phyloP scores from a whole-genome alignment of 2,113 vertebrate genomes.

The Prinia subflava region DNA sequence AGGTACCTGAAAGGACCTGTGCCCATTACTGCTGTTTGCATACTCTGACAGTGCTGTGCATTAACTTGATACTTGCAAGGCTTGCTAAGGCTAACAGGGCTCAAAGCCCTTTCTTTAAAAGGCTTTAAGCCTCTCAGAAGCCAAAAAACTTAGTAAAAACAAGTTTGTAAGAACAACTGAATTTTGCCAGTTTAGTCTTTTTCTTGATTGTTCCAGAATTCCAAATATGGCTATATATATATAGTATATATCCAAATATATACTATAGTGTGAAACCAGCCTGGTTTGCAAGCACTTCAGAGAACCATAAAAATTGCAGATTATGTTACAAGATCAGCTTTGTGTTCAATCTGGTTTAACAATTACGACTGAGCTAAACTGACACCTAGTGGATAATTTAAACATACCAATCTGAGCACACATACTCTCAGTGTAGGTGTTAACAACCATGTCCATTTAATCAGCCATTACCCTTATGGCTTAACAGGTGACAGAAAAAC shows the following conservation, averaged over 20 bases:
- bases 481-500: neutral
- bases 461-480: neutral
- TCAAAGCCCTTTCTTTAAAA: neutral
- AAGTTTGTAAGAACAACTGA: neutral
- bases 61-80: neutral
- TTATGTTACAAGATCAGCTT: neutral
- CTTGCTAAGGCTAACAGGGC: neutral
- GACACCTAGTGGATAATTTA: slow-evolving; percentile 41
- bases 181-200: neutral
- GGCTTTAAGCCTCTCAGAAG: neutral
- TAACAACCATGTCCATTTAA: neutral
- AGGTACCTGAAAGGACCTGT: neutral
- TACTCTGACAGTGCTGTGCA: neutral
- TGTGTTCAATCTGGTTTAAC: neutral
- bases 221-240: neutral
- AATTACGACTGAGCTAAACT: neutral
- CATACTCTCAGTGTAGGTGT: neutral
- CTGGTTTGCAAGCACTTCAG: neutral
- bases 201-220: neutral
- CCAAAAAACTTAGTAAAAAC: neutral
- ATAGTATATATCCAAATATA: no score
- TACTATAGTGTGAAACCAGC: neutral
- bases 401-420: neutral
- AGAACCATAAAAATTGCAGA: neutral
- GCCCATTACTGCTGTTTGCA: neutral